Conservation (phyloP, 2,888 invertebrate genomes). For the Suillia variegata region DNA sequence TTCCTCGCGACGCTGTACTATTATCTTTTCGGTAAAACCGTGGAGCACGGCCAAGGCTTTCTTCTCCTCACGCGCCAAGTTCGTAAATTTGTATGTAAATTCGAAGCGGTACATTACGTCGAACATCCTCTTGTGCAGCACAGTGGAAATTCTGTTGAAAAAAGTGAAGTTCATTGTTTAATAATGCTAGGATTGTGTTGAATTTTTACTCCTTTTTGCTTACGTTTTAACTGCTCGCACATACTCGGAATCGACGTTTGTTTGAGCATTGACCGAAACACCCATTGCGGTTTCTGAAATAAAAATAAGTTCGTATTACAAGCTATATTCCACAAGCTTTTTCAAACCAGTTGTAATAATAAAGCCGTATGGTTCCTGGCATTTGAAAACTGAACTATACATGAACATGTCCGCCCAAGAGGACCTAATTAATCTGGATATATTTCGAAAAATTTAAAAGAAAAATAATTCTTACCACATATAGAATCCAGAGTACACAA, state of each 20-base stretch:
- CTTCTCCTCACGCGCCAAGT: conserved; percentile 66
- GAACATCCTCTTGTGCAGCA: conserved; percentile 58
- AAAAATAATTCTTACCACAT: conserved; percentile 65
- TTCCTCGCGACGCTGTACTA: conserved; percentile 61
- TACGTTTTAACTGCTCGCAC: conserved; percentile 76
- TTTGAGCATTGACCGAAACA: conserved; percentile 73
- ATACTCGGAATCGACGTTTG: conserved; percentile 71
- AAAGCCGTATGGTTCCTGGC: no score
- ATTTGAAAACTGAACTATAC: no score
- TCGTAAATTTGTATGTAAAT: conserved; percentile 62
- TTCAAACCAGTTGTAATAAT: no score
- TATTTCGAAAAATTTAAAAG: no score
- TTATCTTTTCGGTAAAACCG: conserved; percentile 65
- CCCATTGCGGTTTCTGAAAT: conserved; percentile 87
- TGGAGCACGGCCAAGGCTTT: conserved; percentile 63
- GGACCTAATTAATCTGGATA: no score
- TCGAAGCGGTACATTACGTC: conserved; percentile 56
- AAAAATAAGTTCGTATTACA: neutral
- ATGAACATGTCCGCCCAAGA: no score
- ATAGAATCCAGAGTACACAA: conserved; percentile 69
- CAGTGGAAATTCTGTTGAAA: conserved; percentile 50
- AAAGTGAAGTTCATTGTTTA: no score
- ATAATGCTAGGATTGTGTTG: neutral
- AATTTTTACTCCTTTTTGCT: conserved; percentile 40
- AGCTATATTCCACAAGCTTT: neutral